Evolutionary conservation across 2,888 invertebrate species (phyloP).

Genomic region (Seira musarum): DNA sequence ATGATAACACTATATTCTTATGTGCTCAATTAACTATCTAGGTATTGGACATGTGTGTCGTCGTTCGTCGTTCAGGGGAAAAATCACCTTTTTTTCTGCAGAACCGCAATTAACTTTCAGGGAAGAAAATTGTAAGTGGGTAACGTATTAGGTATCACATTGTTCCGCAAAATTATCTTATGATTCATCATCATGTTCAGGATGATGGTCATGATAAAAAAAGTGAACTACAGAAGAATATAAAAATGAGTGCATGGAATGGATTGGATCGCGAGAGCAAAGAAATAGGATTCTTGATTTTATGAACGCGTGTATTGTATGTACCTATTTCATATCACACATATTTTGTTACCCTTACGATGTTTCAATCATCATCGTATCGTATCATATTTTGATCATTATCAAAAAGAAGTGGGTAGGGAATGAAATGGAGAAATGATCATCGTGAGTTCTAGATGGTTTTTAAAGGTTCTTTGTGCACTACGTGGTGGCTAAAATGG

Average conservation of each 20-base stretch:
- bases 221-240: neutral
- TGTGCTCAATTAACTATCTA: conserved; percentile 39
- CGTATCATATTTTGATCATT: neutral
- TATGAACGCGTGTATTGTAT: neutral
- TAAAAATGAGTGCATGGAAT: neutral
- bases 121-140: neutral
- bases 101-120: too few species aligned
- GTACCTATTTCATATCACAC: conserved; percentile 5
- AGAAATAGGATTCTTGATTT: conserved; percentile 2
- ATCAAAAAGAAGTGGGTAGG: neutral
- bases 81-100: neutral
- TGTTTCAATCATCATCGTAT: conserved; percentile 4
- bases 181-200: conserved; percentile 7
- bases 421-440: conserved; percentile 2
- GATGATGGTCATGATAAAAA: conserved; percentile 2
- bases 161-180: neutral
- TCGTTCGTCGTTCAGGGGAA: neutral
- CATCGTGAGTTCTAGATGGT: neutral
- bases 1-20: neutral
- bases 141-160: neutral
- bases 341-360: conserved; percentile 2
- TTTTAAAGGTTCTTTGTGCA: neutral
- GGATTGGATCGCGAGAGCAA: neutral
- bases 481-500: conserved; percentile 2
- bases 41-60: conserved; percentile 13